Base-by-base conservation (phyloP, 2,797 vertebrate genomes). In the Pristis pectinata region DNA sequence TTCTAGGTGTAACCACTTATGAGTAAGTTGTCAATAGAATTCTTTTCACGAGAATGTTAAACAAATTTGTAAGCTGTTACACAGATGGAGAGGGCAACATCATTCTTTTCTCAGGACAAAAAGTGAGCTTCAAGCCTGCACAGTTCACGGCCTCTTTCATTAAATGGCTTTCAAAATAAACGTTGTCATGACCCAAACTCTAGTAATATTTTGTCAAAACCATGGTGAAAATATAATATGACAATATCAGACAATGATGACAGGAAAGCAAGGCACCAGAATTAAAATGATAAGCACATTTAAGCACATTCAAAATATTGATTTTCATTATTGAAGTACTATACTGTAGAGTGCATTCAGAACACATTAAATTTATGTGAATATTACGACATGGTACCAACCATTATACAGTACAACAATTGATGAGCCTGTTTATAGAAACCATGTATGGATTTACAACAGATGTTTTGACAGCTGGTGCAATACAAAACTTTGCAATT, bases 401-500 rank as follows among this genome's bases (percentile, higher is more conserved):
- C 30, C 17, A 76, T 72, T n/a, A 56, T 94, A 76, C 37, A 17
- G 70, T 22, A 70, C 49, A 44, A 27, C 70, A 74, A 49, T 49
- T 93, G 64, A 70, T 93, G 64, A 30, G 92, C 7, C 70, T 74
- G 24, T 56, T 76, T 53, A 76, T 74, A 93, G 72, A 7, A 41
- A 19, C 4, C 8, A 61, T 34, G 53, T 15, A 74, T 76, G 49
- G 70, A 72, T 74, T 44, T 53, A 44, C 27, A 76, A 53, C 92
- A 74, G 70, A 94, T 94, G 67, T 56, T 94, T 74, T 76, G 92
- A 94, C 92, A 72, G 64, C 92, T 93, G 92, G 37, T 74, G 41
- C 11, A 74, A 9, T 72, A 72, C 24, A 17, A 93, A 93, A 74
- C 22, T 74, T 74, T 53, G 67, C 8, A 67, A 53, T 93, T 70